These are phyloP conservation scores for Drosophila serrata DNA, from an alignment of 1,140 invertebrate species.

Conservation along the genomic window DNA sequence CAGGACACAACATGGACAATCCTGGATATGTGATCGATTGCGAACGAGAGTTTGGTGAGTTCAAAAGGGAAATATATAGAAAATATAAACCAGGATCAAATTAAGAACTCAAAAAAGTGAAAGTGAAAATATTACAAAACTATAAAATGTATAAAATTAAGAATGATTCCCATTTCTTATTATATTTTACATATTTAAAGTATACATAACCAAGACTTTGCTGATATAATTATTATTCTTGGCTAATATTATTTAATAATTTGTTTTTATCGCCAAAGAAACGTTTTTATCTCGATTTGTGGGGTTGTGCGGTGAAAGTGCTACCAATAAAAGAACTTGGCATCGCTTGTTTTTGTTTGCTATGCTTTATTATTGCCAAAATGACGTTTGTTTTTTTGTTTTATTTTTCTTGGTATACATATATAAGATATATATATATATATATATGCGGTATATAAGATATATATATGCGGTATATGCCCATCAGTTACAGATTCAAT, in stretches of 20 bases:
- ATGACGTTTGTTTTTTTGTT: conserved; percentile 59
- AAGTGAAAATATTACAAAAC: background rate
- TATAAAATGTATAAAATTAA: too few relatives aligned
- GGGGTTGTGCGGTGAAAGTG: conserved; percentile 15
- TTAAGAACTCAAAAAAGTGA: background rate
- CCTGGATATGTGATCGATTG: conserved; percentile 64
- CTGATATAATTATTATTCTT: background rate
- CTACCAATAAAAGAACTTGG: conserved; percentile 4
- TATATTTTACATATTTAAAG: too few relatives aligned
- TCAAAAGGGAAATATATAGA: background rate
- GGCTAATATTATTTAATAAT: conserved; percentile 1
- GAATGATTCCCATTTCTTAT: too few relatives aligned
- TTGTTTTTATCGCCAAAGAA: background rate
- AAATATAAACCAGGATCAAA: background rate
- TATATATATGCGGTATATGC: conserved; percentile 56
- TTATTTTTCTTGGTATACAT: conserved; percentile 49
- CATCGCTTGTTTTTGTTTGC: conserved; percentile 49
- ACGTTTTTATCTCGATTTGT: background rate
- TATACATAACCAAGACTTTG: too few relatives aligned
- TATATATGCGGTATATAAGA: conserved; percentile 44
- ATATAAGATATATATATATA: conserved; percentile 42
- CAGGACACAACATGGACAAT: conserved; percentile 65
- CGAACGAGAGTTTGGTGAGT: conserved; percentile 68
- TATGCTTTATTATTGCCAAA: conserved; percentile 82
- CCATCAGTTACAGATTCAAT: conserved; percentile 70